Evolutionary conservation across 1,140 invertebrate species (phyloP).

Genomic region (Mercenaria mercenaria): DNA sequence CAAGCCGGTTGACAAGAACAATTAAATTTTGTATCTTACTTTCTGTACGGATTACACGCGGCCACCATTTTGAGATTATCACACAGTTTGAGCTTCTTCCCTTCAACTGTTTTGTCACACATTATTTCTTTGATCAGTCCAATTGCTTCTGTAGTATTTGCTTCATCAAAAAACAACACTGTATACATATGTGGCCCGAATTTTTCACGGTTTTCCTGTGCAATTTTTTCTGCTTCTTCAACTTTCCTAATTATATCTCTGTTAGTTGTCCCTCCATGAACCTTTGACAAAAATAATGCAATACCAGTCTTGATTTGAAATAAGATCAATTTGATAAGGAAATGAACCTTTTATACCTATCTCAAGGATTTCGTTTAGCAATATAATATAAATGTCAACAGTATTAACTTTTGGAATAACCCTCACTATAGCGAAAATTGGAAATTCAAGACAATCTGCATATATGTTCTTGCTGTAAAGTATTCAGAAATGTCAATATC

Average conservation of each 20-base stretch:
- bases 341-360: not conserved
- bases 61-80: slow-evolving; percentile 81
- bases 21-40: too few species aligned
- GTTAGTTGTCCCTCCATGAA: slow-evolving; percentile 83
- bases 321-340: not conserved
- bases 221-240: slow-evolving; percentile 74
- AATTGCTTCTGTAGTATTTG: slow-evolving; percentile 84
- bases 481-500: too few species aligned
- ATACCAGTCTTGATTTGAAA: not conserved
- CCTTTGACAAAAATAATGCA: slow-evolving; percentile 65
- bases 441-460: too few species aligned
- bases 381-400: not conserved
- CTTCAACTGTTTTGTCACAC: slow-evolving; percentile 81
- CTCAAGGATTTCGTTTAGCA: not conserved
- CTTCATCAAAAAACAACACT: slow-evolving; percentile 85
- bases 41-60: slow-evolving; percentile 84
- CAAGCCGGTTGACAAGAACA: too few species aligned
- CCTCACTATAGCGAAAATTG: too few species aligned
- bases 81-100: slow-evolving; percentile 71
- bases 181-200: slow-evolving; percentile 75
- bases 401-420: too few species aligned
- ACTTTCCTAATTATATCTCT: slow-evolving; percentile 80
- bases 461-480: too few species aligned
- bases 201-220: slow-evolving; percentile 70
- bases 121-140: slow-evolving; percentile 81